Percentiles rank a stretch among this genome's conserved stretches.
phyloP scores from a whole-genome alignment of 2,113 vertebrate genomes.

The Phocoena phocoena region DNA sequence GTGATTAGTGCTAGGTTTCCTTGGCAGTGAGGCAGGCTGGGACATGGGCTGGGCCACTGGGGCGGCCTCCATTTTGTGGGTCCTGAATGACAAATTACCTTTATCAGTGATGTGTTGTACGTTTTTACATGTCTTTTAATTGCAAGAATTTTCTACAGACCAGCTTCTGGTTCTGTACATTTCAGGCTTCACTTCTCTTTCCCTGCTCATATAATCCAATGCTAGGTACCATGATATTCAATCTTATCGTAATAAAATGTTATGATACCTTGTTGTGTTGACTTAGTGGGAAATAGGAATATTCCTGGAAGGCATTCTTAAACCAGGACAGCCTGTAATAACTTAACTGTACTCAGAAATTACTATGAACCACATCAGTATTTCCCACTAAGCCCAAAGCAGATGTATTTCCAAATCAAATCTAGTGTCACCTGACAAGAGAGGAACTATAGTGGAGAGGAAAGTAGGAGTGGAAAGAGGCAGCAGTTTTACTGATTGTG shows the following conservation, averaged over 20 bases:
- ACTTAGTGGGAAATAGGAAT: not conserved
- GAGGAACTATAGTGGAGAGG: not conserved
- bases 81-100: not conserved
- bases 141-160: not conserved
- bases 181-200: not conserved
- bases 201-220: not conserved
- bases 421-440: not conserved
- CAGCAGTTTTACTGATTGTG: not conserved
- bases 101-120: not conserved
- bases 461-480: not conserved
- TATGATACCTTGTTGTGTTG: not conserved
- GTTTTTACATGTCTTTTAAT: slow-evolving; percentile 22
- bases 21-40: not conserved
- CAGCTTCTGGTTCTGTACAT: not conserved
- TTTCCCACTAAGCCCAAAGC: slow-evolving; percentile 16
- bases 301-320: slow-evolving; percentile 2
- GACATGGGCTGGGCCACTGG: not conserved
- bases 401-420: not conserved
- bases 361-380: not conserved
- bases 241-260: not conserved
- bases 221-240: not conserved
- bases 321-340: not conserved
- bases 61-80: not conserved
- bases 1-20: not conserved
- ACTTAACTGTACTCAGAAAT: not conserved